Conservation (phyloP, 2,797 vertebrate species). For the Crocidura indochinensis region DNA sequence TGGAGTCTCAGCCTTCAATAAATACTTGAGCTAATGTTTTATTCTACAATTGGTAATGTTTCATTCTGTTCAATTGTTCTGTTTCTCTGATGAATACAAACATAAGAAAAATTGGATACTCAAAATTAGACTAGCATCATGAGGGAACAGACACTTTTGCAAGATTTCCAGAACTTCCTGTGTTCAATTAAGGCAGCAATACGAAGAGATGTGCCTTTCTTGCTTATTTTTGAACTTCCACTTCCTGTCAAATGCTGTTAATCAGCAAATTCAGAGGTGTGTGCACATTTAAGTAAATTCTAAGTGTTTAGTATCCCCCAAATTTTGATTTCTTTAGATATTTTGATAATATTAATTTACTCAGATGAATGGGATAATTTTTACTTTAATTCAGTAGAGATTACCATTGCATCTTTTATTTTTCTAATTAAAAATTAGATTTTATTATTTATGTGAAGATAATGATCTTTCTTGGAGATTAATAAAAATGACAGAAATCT, state of each 20-base stretch:
- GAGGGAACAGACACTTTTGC: conserved; percentile 84
- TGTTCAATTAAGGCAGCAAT: conserved; percentile 87
- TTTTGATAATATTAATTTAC: conserved; percentile 35
- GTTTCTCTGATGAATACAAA: conserved; percentile 43
- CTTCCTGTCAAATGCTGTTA: conserved; percentile 83
- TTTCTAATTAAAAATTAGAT: neutral
- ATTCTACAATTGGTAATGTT: neutral
- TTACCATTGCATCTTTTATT: conserved; percentile 36
- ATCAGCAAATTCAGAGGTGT: conserved; percentile 68
- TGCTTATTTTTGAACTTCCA: conserved; percentile 90
- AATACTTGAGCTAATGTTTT: neutral
- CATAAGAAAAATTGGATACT: conserved; percentile 53
- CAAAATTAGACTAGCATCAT: conserved; percentile 77
- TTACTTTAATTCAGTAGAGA: conserved; percentile 48
- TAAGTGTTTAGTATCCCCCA: conserved; percentile 38
- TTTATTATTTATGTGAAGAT: neutral
- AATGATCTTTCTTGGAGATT: conserved; percentile 49
- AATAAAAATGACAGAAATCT: neutral
- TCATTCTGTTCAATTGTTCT: neutral
- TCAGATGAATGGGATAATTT: neutral
- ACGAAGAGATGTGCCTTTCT: conserved; percentile 87
- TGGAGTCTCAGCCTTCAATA: conserved; percentile 1
- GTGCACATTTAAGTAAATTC: conserved; percentile 68
- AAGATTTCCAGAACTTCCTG: conserved; percentile 90
- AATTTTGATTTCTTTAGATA: conserved; percentile 50